Base-by-base conservation (phyloP, 2,797 vertebrate genomes). In the Catostomus latipinnis region DNA sequence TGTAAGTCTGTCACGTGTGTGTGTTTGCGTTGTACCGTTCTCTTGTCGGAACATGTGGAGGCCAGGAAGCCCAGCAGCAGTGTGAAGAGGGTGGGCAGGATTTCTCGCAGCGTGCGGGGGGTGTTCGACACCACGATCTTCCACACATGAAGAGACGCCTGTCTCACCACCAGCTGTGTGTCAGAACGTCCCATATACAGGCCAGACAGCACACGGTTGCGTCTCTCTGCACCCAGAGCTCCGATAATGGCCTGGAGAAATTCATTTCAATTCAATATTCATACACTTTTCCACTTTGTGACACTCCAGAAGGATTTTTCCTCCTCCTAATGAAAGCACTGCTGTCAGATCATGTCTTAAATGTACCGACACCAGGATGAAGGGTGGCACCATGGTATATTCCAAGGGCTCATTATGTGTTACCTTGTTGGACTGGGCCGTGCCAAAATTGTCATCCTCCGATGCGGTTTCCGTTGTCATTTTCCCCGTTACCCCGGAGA, bases 401-500 rank as follows among this genome's bases (percentile, higher is more conserved):
- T 61, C 13, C 57, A 72, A 8, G 45, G 8, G 14, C 68, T 45
- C 43, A 69, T 66, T 56, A 52, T 0, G 0, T 6, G 74, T 4
- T 85, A 97, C 98, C 93, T 97, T 99, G 87, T 97, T 98, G 62
- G 98, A 99, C 68, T 96, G 95, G 3, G 95, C 97, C 0, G 98
- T 99, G 85, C 98, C 98, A 76, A 99, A 99, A 92, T 99, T 99
- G 90, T 99, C 98, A 13, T 99, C 98, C 84, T 99, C 98, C 0
- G 96, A 99, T 2, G 97, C 98, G 0, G 98, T 99, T 90, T 99
- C 98, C 7, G 98, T 99, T 46, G 98, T 99, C 98, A 99, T 99
- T 93, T 99, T 99, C 71, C 98, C 98, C 0, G 98, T 97, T 85
- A 99, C 98, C 74, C 98, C 98, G 0, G 98, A 99, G 89, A 99